Evolutionary conservation across 2,113 vertebrate species (phyloP).

Genomic region (Bambusicola thoracicus): DNA sequence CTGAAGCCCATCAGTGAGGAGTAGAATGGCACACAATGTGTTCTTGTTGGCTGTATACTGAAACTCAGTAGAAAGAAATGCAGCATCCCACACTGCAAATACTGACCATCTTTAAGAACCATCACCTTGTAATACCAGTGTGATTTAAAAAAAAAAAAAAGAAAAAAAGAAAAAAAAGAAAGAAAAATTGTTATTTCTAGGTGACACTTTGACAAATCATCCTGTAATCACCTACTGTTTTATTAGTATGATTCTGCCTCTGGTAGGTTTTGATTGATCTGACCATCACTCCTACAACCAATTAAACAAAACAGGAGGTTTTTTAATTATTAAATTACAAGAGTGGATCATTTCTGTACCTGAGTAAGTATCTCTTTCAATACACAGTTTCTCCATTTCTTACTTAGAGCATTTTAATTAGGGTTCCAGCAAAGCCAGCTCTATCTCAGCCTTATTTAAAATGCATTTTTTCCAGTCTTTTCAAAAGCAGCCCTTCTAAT

Average conservation of each 20-base stretch:
- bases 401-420: neutral
- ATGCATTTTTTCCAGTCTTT: accelerated
- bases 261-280: neutral
- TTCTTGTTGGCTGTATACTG: neutral
- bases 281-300: neutral
- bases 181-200: neutral
- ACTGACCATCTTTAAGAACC: neutral
- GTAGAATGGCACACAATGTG: neutral
- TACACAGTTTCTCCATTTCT: neutral
- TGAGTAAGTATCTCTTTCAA: neutral
- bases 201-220: neutral
- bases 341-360: neutral
- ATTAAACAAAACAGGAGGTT: neutral
- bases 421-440: neutral
- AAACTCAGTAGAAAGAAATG: neutral
- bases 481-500: neutral
- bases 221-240: neutral
- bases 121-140: neutral
- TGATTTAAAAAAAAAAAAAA: neutral
- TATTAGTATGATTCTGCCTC: neutral
- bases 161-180: neutral
- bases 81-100: neutral
- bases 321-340: neutral
- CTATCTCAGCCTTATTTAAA: neutral
- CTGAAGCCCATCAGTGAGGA: neutral